Evolutionary conservation across 2,888 invertebrate species (phyloP), one percentile per base, ranked within the genome.

Genomic region (Orthonevra nobilis): DNA sequence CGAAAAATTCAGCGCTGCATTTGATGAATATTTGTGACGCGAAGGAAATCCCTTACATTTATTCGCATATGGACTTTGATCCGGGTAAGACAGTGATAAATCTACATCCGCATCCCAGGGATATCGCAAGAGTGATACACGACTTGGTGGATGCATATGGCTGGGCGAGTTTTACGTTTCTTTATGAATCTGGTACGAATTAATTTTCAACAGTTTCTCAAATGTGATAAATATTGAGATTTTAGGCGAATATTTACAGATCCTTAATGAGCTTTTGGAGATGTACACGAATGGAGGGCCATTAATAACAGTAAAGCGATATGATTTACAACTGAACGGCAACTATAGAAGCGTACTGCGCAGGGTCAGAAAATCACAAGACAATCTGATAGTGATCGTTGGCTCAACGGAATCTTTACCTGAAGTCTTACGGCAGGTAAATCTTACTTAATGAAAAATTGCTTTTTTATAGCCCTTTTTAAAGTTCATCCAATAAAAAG

Each of bases 111-210:
- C 91, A 93, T 84, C 91, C 92, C 1, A 86, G 89, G 28, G 89
- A 90, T 5, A 87, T 93, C 9, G 90, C 92, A 0, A 82, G 92
- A 90, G 92, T 92, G 4, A 92, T 93, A 81, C 90, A 92, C 40
- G 92, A 94, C 81, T 90, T 96, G 19, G 92, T 96, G 6, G 88
- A 90, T 70, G 90, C 91, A 34, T 95, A 93, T 90, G 91, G 92
- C 44, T 98, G 97, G 97, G 92, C 92, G 54, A 91, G 92, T 30
- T 96, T 96, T 85, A 95, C 95, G n/a, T 92, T 98, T 83, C 90
- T 97, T 72, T 88, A 88, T 60, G 88, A 88, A 69, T 86, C 87
- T 23, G 23, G 23, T 23, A 23, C 3, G 3, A 23, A 23, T 3
- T 23, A 23, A 3, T 23, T 23, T 23, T 23, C 3, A 23, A 23